Conservation (phyloP, 2,113 vertebrate species). For the human region GRCh38 chr1:8312501-8313000, state of each 20-base stretch:
- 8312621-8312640: neutral
- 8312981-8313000: fast-evolving
- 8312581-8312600: neutral
- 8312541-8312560: neutral
- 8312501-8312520: neutral
- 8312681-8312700: too few species aligned
- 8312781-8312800: fast-evolving
- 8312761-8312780: neutral
- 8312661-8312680: neutral
- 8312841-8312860: neutral
- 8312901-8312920: neutral
- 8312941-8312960: neutral
- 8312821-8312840: fast-evolving
- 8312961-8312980: neutral
- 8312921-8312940: too few species aligned
- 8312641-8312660: neutral
- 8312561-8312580: neutral
- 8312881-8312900: neutral
- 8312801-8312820: neutral
- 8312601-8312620: fast-evolving
- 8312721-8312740: too few species aligned
- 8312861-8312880: neutral
- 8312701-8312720: neutral
- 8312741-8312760: neutral
- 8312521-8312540: neutral